Percentiles rank a stretch among this genome's conserved stretches.
Conservation (phyloP, 30 jellyfish, hydroid and myxozoan genomes). For the Chrysaora quinquecirrha region DNA sequence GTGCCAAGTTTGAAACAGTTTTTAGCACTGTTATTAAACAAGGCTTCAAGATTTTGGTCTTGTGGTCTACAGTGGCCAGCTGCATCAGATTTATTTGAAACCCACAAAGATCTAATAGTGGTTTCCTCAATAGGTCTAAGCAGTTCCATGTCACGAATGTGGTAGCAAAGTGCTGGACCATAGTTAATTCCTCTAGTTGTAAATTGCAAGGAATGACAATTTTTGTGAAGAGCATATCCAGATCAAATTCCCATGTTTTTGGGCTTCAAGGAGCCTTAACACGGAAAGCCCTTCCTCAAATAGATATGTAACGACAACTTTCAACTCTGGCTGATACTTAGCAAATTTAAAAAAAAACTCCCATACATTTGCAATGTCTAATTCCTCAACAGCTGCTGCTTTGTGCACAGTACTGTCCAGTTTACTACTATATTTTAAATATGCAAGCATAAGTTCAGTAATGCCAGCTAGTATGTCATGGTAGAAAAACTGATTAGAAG, state of each 20-base stretch:
- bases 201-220: conserved; percentile 1
- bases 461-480: conserved; percentile 58
- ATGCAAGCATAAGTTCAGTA: conserved; percentile 20
- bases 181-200: conserved; percentile 37
- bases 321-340: conserved; percentile 31
- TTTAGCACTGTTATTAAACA: too few species aligned
- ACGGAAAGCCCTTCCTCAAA: conserved; percentile 12
- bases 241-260: conserved; percentile 26
- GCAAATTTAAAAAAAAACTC: neutral
- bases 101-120: conserved; percentile 31
- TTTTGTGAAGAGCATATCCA: conserved; percentile 22
- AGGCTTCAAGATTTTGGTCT: too few species aligned
- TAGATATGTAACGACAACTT: neutral
- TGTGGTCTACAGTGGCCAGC: too few species aligned
- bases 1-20: too few species aligned
- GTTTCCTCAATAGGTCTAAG: conserved; percentile 19
- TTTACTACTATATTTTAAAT: neutral
- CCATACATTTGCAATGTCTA: conserved; percentile 4
- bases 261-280: conserved; percentile 23
- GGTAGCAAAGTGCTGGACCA: conserved; percentile 44
- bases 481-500: conserved; percentile 41
- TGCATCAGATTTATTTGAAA: conserved; percentile 19
- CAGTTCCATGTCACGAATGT: conserved; percentile 30
- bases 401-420: neutral
- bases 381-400: neutral